Conservation (phyloP, 1,140 invertebrate species). For the Aphaenogaster floridana region DNA sequence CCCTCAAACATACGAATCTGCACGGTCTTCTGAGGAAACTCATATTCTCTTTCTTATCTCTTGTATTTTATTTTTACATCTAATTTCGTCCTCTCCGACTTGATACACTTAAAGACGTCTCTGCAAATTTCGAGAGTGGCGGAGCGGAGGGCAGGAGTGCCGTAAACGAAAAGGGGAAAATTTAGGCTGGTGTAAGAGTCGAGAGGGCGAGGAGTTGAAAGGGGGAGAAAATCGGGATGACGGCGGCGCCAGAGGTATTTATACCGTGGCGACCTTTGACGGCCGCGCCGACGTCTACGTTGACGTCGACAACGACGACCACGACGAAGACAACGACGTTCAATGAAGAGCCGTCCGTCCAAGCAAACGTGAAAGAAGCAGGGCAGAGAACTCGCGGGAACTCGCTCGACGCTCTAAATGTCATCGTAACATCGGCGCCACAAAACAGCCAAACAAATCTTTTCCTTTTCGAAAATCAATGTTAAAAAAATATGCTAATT, state of each 20-base stretch:
- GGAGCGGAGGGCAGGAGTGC: neutral
- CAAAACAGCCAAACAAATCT: neutral
- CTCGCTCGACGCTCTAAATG: slow-evolving; percentile 67
- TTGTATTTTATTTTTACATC: slow-evolving; percentile 15
- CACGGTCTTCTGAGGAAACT: neutral
- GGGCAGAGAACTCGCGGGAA: slow-evolving; percentile 1
- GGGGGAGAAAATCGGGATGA: slow-evolving; percentile 67
- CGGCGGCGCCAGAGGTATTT: slow-evolving; percentile 79
- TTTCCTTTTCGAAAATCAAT: neutral
- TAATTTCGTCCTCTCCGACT: neutral
- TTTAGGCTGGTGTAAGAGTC: slow-evolving; percentile 59
- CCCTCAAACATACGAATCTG: slow-evolving; percentile 6
- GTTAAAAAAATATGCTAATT: neutral
- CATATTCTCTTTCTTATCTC: neutral
- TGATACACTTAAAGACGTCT: neutral
- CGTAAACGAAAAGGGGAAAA: slow-evolving; percentile 29
- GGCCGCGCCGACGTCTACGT: slow-evolving; percentile 68
- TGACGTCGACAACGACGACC: slow-evolving; percentile 32
- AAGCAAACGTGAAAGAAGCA: slow-evolving; percentile 61
- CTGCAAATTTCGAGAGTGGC: slow-evolving; percentile 23
- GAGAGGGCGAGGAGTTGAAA: slow-evolving; percentile 44
- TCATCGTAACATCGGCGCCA: slow-evolving; percentile 30
- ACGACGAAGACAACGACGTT: slow-evolving; percentile 66
- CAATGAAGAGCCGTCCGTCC: slow-evolving; percentile 74
- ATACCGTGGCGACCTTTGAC: slow-evolving; percentile 80